Evolutionary conservation across 2,113 vertebrate species (phyloP).

Genomic region (Neodon shergylaensis): DNA sequence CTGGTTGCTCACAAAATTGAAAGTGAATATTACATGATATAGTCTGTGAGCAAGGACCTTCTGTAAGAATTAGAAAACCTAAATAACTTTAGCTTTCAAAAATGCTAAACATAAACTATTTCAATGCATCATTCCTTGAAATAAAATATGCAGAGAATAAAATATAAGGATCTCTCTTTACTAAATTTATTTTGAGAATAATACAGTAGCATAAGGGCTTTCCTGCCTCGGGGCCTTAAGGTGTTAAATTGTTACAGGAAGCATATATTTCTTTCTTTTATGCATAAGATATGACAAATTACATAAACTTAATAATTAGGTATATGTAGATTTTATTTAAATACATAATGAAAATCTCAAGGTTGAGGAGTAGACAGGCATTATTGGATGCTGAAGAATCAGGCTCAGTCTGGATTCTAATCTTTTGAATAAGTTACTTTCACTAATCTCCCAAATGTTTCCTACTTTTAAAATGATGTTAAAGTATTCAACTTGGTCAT

Average conservation of each 20-base stretch:
- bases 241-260: constrained; percentile 22
- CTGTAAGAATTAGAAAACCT: neutral
- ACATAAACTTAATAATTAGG: neutral
- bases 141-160: constrained; percentile 39
- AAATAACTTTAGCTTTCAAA: neutral
- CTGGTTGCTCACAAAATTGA: neutral
- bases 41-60: neutral
- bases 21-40: neutral
- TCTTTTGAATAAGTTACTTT: neutral
- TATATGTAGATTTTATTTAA: neutral
- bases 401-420: neutral
- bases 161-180: neutral
- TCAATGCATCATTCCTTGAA: neutral
- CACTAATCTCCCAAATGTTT: constrained; percentile 1
- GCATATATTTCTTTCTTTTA: neutral
- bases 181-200: neutral
- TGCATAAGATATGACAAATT: neutral
- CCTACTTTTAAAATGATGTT: neutral
- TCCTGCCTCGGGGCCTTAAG: neutral
- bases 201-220: neutral
- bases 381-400: neutral
- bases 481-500: neutral
- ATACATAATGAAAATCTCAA: constrained; percentile 7
- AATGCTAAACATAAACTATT: neutral
- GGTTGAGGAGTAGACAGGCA: neutral